Percentiles rank a stretch among this genome's conserved stretches.
phyloP scores from a whole-genome alignment of 2,888 invertebrate species.

The Gibbula magus region DNA sequence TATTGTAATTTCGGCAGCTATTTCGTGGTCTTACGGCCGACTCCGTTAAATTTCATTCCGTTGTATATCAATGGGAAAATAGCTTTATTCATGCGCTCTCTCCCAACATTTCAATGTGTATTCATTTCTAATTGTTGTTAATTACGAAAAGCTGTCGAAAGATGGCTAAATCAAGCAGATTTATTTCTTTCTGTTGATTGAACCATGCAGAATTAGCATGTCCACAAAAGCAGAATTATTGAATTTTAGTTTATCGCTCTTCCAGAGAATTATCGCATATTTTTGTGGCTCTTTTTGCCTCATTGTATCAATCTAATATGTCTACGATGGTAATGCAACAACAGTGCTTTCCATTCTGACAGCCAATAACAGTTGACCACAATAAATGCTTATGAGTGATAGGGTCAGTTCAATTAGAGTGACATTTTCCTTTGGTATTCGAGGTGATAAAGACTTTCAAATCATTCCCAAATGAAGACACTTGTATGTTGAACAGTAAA shows the following conservation, averaged over 20 bases:
- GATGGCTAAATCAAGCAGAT: slow-evolving; percentile 23
- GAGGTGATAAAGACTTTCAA: no score
- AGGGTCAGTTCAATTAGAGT: no score
- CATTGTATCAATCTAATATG: neutral
- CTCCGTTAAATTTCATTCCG: neutral
- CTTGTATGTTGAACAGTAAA: no score
- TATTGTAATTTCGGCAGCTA: slow-evolving; percentile 2
- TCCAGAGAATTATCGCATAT: neutral
- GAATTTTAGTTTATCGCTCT: slow-evolving; percentile 3
- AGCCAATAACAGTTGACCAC: neutral
- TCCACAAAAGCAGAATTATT: slow-evolving; percentile 4
- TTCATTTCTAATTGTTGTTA: slow-evolving; percentile 6
- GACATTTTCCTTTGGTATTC: no score
- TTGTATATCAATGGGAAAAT: slow-evolving; percentile 3
- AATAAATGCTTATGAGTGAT: no score
- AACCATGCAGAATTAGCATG: slow-evolving; percentile 7
- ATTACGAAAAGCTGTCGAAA: slow-evolving; percentile 16
- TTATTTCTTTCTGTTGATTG: slow-evolving; percentile 7
- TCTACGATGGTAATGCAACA: slow-evolving; percentile 11
- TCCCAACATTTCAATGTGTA: neutral
- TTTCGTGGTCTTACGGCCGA: neutral
- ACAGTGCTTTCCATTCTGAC: neutral
- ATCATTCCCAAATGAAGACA: no score
- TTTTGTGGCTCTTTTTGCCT: neutral
- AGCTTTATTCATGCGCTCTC: neutral